Conservation (phyloP, 2,888 invertebrate genomes). For the Anodontia alba region DNA sequence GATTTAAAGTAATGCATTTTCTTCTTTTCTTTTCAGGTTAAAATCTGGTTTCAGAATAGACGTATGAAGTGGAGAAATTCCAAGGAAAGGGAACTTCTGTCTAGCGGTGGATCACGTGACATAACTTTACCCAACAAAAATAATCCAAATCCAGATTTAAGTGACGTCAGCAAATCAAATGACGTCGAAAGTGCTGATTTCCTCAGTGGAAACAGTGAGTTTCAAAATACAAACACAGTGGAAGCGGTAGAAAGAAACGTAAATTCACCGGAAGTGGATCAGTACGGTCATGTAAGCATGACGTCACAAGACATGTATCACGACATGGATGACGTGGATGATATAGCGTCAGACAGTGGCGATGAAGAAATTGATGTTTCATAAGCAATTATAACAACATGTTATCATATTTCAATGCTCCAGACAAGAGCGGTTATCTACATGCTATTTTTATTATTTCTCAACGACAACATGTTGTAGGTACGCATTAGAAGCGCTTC, state of each 20-base stretch:
- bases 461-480: too few species aligned
- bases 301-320: conserved; percentile 57
- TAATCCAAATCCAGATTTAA: conserved; percentile 97
- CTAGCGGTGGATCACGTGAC: conserved; percentile 96
- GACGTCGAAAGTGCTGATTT: conserved; percentile 64
- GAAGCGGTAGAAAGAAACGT: conserved; percentile 42
- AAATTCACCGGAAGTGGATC: conserved; percentile 41
- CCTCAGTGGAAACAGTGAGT: conserved; percentile 24
- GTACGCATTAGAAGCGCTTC: too few species aligned
- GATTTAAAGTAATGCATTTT: too few species aligned
- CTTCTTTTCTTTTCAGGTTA: conserved; percentile 88
- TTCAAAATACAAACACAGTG: conserved; percentile 33
- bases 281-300: conserved; percentile 52
- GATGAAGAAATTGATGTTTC: conserved; percentile 81
- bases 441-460: too few species aligned
- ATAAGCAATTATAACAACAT: conserved; percentile 41
- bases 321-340: conserved; percentile 61
- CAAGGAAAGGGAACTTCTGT: conserved; percentile 96
- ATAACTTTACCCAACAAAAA: conserved; percentile 98
- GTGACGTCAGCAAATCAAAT: conserved; percentile 87
- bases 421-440: too few species aligned
- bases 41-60: conserved; percentile 98
- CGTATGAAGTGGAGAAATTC: conserved; percentile 99
- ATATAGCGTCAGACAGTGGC: conserved; percentile 72
- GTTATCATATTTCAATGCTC: too few species aligned